These are phyloP conservation scores for Oryctes rhinoceros DNA, from an alignment of 1,140 invertebrate species.

Conservation along the genomic window DNA sequence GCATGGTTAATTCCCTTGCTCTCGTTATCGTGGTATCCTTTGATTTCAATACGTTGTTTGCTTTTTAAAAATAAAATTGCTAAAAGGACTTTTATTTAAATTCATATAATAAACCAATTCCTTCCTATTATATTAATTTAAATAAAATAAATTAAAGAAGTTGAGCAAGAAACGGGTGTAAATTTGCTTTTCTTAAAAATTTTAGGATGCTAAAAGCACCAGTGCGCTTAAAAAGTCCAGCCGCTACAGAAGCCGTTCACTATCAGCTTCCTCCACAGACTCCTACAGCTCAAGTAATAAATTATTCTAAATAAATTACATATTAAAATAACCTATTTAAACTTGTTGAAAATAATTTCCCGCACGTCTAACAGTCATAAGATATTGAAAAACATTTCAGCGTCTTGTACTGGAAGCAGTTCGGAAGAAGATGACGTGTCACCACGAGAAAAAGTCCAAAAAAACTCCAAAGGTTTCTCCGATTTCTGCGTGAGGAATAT, in stretches of 20 bases:
- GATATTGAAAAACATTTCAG: conserved; percentile 61
- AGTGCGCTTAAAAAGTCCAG: conserved; percentile 85
- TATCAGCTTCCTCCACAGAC: conserved; percentile 93
- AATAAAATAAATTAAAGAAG: too few relatives aligned
- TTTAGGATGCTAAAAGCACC: conserved; percentile 71
- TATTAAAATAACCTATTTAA: conserved; percentile 37
- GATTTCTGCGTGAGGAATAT: conserved; percentile 95
- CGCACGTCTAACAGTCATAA: neutral
- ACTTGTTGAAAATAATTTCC: neutral
- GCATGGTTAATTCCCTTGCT: too few relatives aligned
- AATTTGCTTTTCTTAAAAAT: conserved; percentile 47
- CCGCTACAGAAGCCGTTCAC: conserved; percentile 84
- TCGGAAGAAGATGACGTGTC: conserved; percentile 85
- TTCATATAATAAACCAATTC: neutral
- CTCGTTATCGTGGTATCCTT: too few relatives aligned
- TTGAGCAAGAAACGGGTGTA: too few relatives aligned
- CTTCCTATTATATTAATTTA: neutral
- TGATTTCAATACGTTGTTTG: too few relatives aligned
- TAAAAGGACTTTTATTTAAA: too few relatives aligned
- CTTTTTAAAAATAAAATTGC: too few relatives aligned
- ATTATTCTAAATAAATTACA: conserved; percentile 40
- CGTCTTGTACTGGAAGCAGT: conserved; percentile 89
- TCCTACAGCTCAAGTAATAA: conserved; percentile 87
- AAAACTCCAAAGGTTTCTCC: conserved; percentile 78
- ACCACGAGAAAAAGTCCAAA: conserved; percentile 87